Evolutionary conservation across 2,797 vertebrate species (phyloP).

Genomic region (Enteromius argenteus): DNA sequence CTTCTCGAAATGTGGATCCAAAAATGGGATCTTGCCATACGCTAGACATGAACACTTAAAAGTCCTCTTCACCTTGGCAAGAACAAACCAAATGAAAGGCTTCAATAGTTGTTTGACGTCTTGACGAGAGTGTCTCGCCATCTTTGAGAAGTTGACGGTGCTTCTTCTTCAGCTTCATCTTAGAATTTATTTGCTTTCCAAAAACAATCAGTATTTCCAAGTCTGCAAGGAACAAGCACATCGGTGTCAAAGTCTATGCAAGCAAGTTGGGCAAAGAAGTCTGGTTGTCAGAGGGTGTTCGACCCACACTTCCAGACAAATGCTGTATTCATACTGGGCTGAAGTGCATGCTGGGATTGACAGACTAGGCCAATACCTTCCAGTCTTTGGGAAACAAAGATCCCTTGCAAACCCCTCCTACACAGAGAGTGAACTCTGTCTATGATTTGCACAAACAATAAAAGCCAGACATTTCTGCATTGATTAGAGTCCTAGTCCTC

Average conservation of each 20-base stretch:
- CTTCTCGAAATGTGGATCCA: constrained; percentile 6
- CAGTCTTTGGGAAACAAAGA: constrained; percentile 88
- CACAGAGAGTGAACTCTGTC: constrained; percentile 79
- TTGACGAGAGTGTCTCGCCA: neutral
- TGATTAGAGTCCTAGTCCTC: constrained; percentile 75
- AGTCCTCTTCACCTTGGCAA: neutral
- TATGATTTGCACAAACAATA: constrained; percentile 77
- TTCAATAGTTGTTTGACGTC: neutral
- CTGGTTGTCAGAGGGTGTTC: constrained; percentile 66
- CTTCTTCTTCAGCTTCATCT: constrained; percentile 9
- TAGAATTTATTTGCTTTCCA: constrained; percentile 51
- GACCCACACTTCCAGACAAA: constrained; percentile 81
- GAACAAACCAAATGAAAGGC: neutral
- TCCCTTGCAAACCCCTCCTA: constrained; percentile 93
- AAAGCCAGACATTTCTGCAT: constrained; percentile 80
- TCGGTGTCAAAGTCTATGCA: constrained; percentile 72
- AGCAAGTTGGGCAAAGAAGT: constrained; percentile 66
- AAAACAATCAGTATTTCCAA: constrained; percentile 61
- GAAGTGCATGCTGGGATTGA: constrained; percentile 84
- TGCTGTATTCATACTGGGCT: constrained; percentile 81
- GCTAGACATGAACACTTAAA: neutral
- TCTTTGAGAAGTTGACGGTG: neutral
- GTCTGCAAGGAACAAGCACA: constrained; percentile 60
- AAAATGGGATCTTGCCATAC: neutral
- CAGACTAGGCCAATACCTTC: constrained; percentile 84